These are phyloP conservation scores for Laothoe populi DNA, from an alignment of 2,888 invertebrate genomes.

Conservation along the genomic window DNA sequence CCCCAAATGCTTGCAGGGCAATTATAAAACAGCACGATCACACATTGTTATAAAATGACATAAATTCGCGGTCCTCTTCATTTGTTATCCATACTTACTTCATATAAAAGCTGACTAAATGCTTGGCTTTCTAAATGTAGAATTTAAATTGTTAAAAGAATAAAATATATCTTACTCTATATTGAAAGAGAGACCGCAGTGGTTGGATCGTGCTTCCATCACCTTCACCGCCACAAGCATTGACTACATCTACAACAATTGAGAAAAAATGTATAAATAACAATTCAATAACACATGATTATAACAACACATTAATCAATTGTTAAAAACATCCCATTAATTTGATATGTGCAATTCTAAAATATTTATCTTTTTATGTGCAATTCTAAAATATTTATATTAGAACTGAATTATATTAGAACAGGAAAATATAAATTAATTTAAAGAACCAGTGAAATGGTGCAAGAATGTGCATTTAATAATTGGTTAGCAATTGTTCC, in stretches of 20 bases:
- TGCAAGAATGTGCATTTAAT: not conserved
- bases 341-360: not conserved
- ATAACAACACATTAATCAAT: constrained; percentile 25
- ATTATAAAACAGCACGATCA: constrained; percentile 62
- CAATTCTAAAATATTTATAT: not conserved
- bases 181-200: constrained; percentile 84
- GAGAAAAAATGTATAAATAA: constrained; percentile 64
- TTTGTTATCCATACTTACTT: constrained; percentile 4
- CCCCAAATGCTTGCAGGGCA: constrained; percentile 67
- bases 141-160: not conserved
- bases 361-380: not conserved
- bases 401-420: not conserved
- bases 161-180: constrained; percentile 72
- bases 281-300: not conserved
- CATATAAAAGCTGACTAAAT: constrained; percentile 27
- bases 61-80: constrained; percentile 56
- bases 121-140: no score
- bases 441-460: not conserved
- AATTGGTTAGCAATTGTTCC: not conserved
- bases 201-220: constrained; percentile 86
- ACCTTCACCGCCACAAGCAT: constrained; percentile 94
- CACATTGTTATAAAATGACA: constrained; percentile 20
- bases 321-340: not conserved
- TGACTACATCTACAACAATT: constrained; percentile 93
- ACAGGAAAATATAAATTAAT: not conserved